A percentile compares a stretch with the other conserved stretches of the same genome.
phyloP scores from a whole-genome alignment of 2,888 invertebrate genomes.

The Chaitophorus viminalis region DNA sequence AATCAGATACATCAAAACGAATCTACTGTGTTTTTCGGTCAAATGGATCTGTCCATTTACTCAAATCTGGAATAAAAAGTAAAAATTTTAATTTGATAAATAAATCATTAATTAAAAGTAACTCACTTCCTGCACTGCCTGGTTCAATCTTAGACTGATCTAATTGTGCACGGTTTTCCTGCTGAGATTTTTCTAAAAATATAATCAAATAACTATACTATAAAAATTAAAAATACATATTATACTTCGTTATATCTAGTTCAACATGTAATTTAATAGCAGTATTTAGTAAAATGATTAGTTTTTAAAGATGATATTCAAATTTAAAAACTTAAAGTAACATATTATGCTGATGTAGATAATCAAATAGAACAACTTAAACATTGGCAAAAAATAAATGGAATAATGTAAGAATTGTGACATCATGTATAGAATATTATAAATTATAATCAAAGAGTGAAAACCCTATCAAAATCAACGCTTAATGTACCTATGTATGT shows the following conservation, averaged over 20 bases:
- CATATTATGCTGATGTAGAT: neutral
- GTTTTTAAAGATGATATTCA: no score
- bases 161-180: constrained; percentile 70
- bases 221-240: neutral
- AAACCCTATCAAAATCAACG: no score
- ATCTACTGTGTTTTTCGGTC: constrained; percentile 67
- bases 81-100: constrained; percentile 19
- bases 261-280: no score
- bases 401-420: no score
- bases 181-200: constrained; percentile 71
- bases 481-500: no score
- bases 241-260: no score
- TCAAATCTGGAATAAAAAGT: constrained; percentile 71
- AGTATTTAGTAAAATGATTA: no score
- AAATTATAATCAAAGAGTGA: no score
- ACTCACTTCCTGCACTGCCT: constrained; percentile 70
- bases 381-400: no score
- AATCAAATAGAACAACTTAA: no score
- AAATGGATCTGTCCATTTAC: constrained; percentile 74
- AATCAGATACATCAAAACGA: neutral
- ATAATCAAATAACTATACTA: neutral
- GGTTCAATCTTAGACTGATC: constrained; percentile 74
- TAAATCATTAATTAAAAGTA: neutral
- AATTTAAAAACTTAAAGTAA: no score
- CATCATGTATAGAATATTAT: no score